Evolutionary conservation across 2,888 invertebrate genomes (phyloP), one percentile per base, ranked within the genome.

Genomic region (Matsumyia berberina): DNA sequence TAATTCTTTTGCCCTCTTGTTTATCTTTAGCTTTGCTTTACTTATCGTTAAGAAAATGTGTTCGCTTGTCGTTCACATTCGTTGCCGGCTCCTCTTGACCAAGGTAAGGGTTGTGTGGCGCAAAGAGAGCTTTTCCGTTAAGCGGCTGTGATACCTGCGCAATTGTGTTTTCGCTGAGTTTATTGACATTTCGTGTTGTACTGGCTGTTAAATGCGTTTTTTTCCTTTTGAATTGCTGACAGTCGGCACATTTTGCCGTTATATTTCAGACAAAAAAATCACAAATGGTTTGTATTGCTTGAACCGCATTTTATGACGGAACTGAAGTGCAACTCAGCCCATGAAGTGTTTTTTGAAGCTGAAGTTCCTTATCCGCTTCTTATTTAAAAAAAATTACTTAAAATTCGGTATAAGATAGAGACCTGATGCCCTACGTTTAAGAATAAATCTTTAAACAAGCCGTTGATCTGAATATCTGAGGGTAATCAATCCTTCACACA

Each of bases 141-240:
- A 44, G 42, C 17, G 31, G n/a, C 44, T 29, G 11, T 58, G 24
- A 31, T 58, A 49, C 29, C 29, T 83, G 83, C 83, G 83, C 79
- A 79, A 7, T 46, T 46, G 55, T 37, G 39, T 24, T 51, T 78
- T 79, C 67, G 73, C 46, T 29, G 29, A 78, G 83, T 73, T 78
- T 67, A 78, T 55, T 57, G 70, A 77, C 31, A 24, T 57, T 62
- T 70, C 19, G 29, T 62, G 15, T 44, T 58, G 67, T 29, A 67
- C 4, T 24, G 24, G n/a, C n/a, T 24, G 24, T 24, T 3, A 24
- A 24, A 4, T 24, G 31, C 8, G 42, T 7, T 12, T 35, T 9
- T 60, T n/a, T n/a, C n/a, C n/a, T n/a, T n/a, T 42, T 17, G 17
- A 44, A 60, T 58, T 19, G 11, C 35, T 51, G 12, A 33, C 8